These are phyloP conservation scores for Chrysochloris asiatica DNA, from an alignment of 2,113 vertebrate species.

Conservation along the genomic window DNA sequence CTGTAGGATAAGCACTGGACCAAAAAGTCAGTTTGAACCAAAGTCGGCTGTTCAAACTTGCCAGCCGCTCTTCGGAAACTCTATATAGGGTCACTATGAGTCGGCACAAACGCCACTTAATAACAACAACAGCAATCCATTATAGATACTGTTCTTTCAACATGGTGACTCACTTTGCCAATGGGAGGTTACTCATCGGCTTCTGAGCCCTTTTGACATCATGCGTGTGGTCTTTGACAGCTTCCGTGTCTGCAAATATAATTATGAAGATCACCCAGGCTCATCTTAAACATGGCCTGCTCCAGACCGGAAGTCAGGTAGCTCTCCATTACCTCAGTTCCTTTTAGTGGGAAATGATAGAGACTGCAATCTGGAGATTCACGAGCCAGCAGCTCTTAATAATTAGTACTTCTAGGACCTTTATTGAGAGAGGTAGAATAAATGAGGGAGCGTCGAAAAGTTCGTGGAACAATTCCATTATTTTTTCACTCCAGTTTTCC, in stretches of 20 bases:
- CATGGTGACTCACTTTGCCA: not conserved
- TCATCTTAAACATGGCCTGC: slow-evolving; percentile 32
- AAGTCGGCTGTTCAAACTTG: too few relatives aligned
- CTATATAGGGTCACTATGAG: too few relatives aligned
- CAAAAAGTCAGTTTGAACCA: too few relatives aligned
- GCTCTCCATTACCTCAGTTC: slow-evolving; percentile 50
- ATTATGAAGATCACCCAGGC: slow-evolving; percentile 11
- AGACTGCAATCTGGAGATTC: slow-evolving; percentile 25
- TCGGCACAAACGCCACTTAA: too few relatives aligned
- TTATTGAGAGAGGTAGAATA: not conserved
- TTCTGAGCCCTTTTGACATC: slow-evolving; percentile 42
- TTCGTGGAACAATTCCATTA: too few relatives aligned
- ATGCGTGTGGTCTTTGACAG: slow-evolving; percentile 36
- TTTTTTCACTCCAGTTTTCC: too few relatives aligned
- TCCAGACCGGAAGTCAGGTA: not conserved
- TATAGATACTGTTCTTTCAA: not conserved
- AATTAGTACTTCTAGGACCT: slow-evolving; percentile 11
- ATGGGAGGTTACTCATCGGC: slow-evolving; percentile 12
- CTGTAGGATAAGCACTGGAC: too few relatives aligned
- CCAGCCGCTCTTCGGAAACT: too few relatives aligned
- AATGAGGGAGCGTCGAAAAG: too few relatives aligned
- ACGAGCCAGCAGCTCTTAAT: slow-evolving; percentile 14
- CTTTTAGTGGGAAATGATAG: slow-evolving; percentile 30
- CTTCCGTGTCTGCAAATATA: not conserved
- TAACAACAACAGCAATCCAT: too few relatives aligned